These are phyloP conservation scores for Nothobranchius furzeri DNA, from an alignment of 2,113 vertebrate species.

Conservation along the genomic window DNA sequence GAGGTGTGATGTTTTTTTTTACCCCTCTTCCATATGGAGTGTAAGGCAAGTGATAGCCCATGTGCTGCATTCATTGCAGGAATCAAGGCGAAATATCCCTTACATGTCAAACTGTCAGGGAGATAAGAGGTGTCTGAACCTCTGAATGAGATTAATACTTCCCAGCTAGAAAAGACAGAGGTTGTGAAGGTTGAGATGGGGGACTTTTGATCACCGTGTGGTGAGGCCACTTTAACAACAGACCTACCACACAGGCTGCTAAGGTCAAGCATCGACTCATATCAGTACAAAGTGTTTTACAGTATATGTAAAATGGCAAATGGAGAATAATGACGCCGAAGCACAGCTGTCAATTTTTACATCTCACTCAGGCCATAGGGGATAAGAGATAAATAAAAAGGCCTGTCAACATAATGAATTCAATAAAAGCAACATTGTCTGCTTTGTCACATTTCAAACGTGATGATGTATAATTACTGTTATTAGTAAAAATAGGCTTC, in stretches of 20 bases:
- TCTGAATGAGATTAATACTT: slow-evolving; percentile 71
- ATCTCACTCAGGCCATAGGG: slow-evolving; percentile 52
- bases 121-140: slow-evolving; percentile 74
- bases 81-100: slow-evolving; percentile 72
- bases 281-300: background rate
- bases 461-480: slow-evolving; percentile 75
- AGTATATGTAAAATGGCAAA: slow-evolving; percentile 15
- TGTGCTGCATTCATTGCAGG: slow-evolving; percentile 63
- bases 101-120: slow-evolving; percentile 72
- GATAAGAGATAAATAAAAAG: slow-evolving; percentile 64
- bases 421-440: slow-evolving; percentile 77
- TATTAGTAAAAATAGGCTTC: slow-evolving; percentile 76
- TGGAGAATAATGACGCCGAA: slow-evolving; percentile 34
- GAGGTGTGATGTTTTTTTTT: slow-evolving; percentile 65
- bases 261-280: slow-evolving; percentile 37
- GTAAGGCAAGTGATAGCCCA: slow-evolving; percentile 61
- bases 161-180: slow-evolving; percentile 60
- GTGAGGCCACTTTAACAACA: slow-evolving; percentile 47
- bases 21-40: slow-evolving; percentile 62
- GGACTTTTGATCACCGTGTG: slow-evolving; percentile 51
- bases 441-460: slow-evolving; percentile 77
- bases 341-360: slow-evolving; percentile 55
- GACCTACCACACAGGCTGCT: slow-evolving; percentile 12
- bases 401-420: slow-evolving; percentile 75
- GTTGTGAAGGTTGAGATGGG: slow-evolving; percentile 28